A percentile compares a stretch with the other conserved stretches of the same genome.
phyloP scores from a whole-genome alignment of 2,888 invertebrate species.

The Thereva nobilitata region DNA sequence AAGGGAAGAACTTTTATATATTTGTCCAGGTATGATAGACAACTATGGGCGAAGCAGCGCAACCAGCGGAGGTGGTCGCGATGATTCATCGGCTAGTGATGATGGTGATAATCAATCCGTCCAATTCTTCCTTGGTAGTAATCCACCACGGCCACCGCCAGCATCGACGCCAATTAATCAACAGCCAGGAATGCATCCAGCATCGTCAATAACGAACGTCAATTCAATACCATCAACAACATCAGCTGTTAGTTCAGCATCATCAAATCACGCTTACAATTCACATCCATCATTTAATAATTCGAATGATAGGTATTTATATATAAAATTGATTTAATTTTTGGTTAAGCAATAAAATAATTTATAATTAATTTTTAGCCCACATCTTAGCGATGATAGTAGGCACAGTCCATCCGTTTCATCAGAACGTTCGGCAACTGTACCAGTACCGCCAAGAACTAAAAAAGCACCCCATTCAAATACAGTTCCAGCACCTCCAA shows the following conservation, averaged over 20 bases:
- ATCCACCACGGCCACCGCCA: conserved; percentile 33
- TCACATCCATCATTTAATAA: conserved; percentile 45
- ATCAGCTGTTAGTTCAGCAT: conserved; percentile 14
- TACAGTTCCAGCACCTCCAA: conserved; percentile 42
- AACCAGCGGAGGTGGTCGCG: conserved; percentile 48
- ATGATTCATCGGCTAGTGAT: conserved; percentile 55
- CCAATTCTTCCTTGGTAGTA: conserved; percentile 43
- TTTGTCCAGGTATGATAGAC: conserved; percentile 52
- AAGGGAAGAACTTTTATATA: conserved; percentile 51
- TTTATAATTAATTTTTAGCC: not conserved
- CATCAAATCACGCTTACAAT: conserved; percentile 42
- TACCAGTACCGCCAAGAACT: conserved; percentile 51
- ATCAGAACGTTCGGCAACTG: conserved; percentile 48
- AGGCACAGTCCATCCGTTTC: conserved; percentile 53
- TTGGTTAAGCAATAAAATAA: conserved; percentile 33
- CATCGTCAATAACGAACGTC: conserved; percentile 34
- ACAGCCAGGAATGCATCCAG: conserved; percentile 37
- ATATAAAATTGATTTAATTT: conserved; percentile 12
- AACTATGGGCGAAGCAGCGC: conserved; percentile 48
- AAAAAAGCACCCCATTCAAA: conserved; percentile 48
- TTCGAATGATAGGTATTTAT: conserved; percentile 48
- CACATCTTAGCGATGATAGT: conserved; percentile 45
- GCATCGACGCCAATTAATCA: not conserved
- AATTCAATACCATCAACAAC: conserved; percentile 37
- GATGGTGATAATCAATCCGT: conserved; percentile 52